A percentile compares a stretch with the other conserved stretches of the same genome.
These are phyloP conservation scores for Autographa gamma DNA, from an alignment of 2,888 invertebrate species.

Conservation along the genomic window DNA sequence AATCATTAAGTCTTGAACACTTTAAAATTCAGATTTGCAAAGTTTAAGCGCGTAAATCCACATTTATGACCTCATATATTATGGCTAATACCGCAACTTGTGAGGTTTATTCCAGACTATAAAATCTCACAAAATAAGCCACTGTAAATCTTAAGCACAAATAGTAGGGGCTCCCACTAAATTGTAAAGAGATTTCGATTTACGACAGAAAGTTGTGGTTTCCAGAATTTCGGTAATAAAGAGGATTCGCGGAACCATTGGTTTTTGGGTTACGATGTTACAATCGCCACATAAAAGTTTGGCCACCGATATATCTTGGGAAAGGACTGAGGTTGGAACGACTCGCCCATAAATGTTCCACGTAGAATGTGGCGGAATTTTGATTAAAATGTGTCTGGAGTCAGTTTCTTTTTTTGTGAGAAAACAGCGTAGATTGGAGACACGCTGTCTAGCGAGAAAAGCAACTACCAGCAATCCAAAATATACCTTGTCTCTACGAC, in stretches of 20 bases:
- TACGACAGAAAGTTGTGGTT: conserved; percentile 72
- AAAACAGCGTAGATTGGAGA: background rate
- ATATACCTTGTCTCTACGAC: background rate
- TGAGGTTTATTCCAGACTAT: conserved; percentile 32
- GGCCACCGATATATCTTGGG: conserved; percentile 28
- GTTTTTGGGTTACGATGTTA: conserved; percentile 56
- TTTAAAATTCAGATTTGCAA: background rate
- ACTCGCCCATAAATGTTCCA: conserved; percentile 10
- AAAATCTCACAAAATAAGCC: conserved; percentile 30
- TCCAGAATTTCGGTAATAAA: conserved; percentile 66
- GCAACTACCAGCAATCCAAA: background rate
- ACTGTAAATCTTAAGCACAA: conserved; percentile 27
- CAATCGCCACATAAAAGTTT: conserved; percentile 46
- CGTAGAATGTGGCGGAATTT: conserved; percentile 32
- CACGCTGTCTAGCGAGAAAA: background rate
- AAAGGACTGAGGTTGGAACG: conserved; percentile 19
- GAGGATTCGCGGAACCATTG: conserved; percentile 60
- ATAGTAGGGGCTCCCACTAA: conserved; percentile 49
- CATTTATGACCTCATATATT: conserved; percentile 31
- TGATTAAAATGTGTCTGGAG: conserved; percentile 41
- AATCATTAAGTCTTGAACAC: too few relatives aligned
- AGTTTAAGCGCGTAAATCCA: conserved; percentile 10
- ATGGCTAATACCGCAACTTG: conserved; percentile 1
- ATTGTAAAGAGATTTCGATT: conserved; percentile 71
- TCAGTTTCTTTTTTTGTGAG: background rate